Percentiles rank a stretch among this genome's conserved stretches.
phyloP scores from a whole-genome alignment of 92 coral and sea anemone species.

The Epizoanthus fatuus region DNA sequence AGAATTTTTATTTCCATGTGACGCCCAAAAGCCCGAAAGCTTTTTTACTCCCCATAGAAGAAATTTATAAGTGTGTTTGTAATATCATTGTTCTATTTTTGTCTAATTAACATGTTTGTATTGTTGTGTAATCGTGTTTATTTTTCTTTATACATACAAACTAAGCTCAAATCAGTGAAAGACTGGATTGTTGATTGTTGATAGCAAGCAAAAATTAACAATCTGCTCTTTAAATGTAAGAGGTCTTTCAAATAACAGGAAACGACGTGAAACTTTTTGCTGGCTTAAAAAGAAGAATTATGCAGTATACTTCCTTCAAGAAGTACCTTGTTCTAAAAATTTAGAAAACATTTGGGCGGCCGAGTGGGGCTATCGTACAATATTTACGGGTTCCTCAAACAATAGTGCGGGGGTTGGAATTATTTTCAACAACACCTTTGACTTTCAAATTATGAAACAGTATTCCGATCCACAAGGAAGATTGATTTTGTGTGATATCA shows the following conservation, averaged over 20 bases:
- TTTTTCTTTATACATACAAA: too few relatives aligned
- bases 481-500: slow-evolving; percentile 8
- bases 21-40: too few relatives aligned
- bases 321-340: background rate
- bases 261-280: slow-evolving; percentile 18
- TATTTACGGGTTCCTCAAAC: slow-evolving; percentile 1
- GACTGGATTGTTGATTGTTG: too few relatives aligned
- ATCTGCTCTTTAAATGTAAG: slow-evolving; percentile 8
- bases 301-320: slow-evolving; percentile 7
- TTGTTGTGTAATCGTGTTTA: too few relatives aligned
- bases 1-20: too few relatives aligned
- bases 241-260: slow-evolving; percentile 15
- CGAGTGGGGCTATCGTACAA: slow-evolving; percentile 14
- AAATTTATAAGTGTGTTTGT: too few relatives aligned
- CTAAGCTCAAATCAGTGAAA: too few relatives aligned
- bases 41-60: too few relatives aligned
- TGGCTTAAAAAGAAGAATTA: background rate
- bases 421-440: background rate
- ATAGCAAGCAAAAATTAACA: background rate
- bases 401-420: background rate
- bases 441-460: slow-evolving; percentile 8
- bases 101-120: too few relatives aligned
- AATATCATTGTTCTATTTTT: too few relatives aligned
- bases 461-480: background rate
- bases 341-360: background rate